These are phyloP conservation scores for Gonioctena quinquepunctata DNA, from an alignment of 1,140 invertebrate genomes.

Conservation along the genomic window DNA sequence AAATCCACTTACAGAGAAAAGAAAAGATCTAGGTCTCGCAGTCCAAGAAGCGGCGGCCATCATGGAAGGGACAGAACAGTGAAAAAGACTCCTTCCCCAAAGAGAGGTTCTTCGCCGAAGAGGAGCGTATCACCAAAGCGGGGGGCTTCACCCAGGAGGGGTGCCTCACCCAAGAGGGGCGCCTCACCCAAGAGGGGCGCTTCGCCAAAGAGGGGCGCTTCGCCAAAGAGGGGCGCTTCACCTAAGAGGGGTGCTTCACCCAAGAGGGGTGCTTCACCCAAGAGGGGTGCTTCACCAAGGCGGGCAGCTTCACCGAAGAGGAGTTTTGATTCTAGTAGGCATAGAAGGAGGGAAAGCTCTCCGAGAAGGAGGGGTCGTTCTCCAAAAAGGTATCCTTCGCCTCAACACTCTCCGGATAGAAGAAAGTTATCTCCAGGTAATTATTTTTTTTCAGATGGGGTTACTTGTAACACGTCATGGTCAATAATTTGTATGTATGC, in stretches of 20 bases:
- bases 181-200: not conserved
- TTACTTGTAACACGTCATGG: too few relatives aligned
- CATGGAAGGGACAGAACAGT: slow-evolving; percentile 6
- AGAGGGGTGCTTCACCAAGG: slow-evolving; percentile 5
- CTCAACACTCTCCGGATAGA: not conserved
- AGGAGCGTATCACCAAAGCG: slow-evolving; percentile 19
- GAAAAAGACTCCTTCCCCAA: slow-evolving; percentile 20
- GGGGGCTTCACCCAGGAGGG: too few relatives aligned
- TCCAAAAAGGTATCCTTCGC: not conserved
- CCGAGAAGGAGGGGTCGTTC: not conserved
- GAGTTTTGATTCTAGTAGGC: not conserved
- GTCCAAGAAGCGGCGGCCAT: slow-evolving; percentile 6
- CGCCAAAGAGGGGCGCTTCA: slow-evolving; percentile 7
- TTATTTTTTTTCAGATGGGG: too few relatives aligned
- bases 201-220: slow-evolving; percentile 7
- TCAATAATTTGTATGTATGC: too few relatives aligned
- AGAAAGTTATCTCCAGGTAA: slow-evolving; percentile 5
- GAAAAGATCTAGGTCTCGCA: slow-evolving; percentile 13
- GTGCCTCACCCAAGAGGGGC: slow-evolving; percentile 17
- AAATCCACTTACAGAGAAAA: not conserved
- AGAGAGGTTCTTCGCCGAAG: not conserved
- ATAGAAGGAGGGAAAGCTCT: not conserved
- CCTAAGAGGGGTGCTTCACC: slow-evolving; percentile 15
- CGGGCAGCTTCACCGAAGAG: slow-evolving; percentile 18
- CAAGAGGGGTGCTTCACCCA: not conserved